Conservation (phyloP, 2,113 vertebrate genomes). For the Muntiacus muntjak region DNA sequence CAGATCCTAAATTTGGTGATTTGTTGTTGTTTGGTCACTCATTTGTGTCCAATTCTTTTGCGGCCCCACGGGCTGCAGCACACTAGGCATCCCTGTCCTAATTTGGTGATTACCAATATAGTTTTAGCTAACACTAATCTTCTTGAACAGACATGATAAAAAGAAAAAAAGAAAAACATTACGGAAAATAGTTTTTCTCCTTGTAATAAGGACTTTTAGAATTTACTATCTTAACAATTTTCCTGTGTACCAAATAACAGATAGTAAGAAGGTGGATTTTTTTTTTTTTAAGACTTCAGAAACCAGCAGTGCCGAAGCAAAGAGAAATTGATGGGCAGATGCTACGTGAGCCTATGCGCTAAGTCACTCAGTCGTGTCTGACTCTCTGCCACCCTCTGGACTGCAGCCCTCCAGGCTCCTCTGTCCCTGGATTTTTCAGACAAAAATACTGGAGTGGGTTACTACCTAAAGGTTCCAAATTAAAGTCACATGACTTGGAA, state of each 20-base stretch:
- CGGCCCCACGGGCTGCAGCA: rapidly evolving
- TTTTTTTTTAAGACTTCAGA: neutral
- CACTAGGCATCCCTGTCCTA: neutral
- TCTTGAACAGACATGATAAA: neutral
- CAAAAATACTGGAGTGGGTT: neutral
- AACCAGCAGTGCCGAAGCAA: neutral
- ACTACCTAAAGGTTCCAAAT: neutral
- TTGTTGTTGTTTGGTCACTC: neutral
- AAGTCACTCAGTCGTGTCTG: neutral
- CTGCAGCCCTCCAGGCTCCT: neutral
- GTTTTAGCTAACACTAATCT: neutral
- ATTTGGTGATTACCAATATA: neutral
- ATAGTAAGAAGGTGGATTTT: neutral
- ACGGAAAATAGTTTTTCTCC: neutral
- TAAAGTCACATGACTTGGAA: neutral
- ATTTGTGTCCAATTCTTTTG: neutral
- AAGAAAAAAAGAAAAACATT: neutral
- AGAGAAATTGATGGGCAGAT: neutral
- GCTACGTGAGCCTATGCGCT: rapidly evolving
- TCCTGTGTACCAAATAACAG: neutral
- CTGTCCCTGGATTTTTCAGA: neutral
- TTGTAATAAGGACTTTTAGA: neutral
- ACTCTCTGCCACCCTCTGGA: neutral
- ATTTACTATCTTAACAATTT: neutral
- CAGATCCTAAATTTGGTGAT: neutral